Evolutionary conservation across 2,797 vertebrate species (phyloP), one percentile per base, ranked within the genome.

Genomic region (Alauda arvensis): DNA sequence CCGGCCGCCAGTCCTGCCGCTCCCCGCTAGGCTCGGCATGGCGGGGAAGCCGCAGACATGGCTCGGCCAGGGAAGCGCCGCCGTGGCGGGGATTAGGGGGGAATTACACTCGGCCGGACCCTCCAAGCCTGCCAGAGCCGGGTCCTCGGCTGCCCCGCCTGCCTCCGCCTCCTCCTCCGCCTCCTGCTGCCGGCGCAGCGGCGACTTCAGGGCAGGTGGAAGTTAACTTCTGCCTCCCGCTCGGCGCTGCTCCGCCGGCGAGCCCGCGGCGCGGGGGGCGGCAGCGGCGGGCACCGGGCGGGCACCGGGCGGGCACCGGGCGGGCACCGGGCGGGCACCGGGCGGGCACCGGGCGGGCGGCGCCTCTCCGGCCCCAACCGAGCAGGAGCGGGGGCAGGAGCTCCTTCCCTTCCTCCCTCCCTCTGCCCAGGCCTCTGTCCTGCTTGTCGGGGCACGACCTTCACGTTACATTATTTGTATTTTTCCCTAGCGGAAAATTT

Each of bases 21-120:
- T 96, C 97, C 96, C 95, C 94, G 93, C 90, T 95, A 94, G 89
- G 93, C 83, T 95, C 92, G 94, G 96, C 97, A 97, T 97, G 93
- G 94, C 92, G 77, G 85, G 90, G 93, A 53, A 88, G 77, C 87
- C 79, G 92, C 93, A 91, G 90, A 88, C 95, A 91, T 89, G 82
- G 85, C 93, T 94, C 87, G 90, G 91, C 93, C 91, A 37, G 42
- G 83, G 88, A 93, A 95, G 92, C 95, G 70, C 94, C 78, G 95
- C 96, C 81, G 91, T 95, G 87, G 95, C 96, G 86, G 95, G 96
- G 97, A 97, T 98, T 94, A 97, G 94, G 95, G 95, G 93, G 77
- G 96, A 97, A 97, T 97, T 97, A 96, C 97, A 96, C 77, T 95
- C 96, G 95, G 95, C 95, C 94, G 97, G 97, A 97, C 97, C 96